Evolutionary conservation across 2,113 vertebrate species (phyloP).

Genomic region (Rafetus swinhoei): DNA sequence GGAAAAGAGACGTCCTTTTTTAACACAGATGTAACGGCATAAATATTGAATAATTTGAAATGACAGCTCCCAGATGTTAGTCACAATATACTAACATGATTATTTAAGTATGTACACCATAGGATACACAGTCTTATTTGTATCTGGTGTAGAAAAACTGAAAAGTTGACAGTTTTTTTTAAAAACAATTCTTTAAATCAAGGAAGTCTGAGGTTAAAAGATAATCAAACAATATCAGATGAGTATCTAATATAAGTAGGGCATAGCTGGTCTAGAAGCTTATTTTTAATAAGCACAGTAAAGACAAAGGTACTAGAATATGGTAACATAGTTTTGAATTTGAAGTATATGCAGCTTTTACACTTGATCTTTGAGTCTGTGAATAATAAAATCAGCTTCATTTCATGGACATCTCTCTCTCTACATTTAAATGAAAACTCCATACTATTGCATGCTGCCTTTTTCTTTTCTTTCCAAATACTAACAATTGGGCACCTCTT

Average conservation of each 20-base stretch:
- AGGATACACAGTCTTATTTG: neutral
- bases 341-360: neutral
- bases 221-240: neutral
- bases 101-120: neutral
- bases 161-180: neutral
- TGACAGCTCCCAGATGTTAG: neutral
- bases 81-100: neutral
- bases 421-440: neutral
- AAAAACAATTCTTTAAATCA: neutral
- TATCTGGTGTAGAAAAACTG: neutral
- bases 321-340: neutral
- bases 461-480: neutral
- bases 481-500: neutral
- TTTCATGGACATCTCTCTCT: neutral
- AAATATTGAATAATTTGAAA: conserved; percentile 1
- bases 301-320: neutral
- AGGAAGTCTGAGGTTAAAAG: neutral
- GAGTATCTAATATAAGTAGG: conserved; percentile 13
- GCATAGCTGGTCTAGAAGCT: conserved; percentile 22
- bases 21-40: neutral
- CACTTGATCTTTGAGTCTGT: neutral
- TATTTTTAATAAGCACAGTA: conserved; percentile 25
- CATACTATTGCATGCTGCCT: neutral
- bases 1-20: neutral
- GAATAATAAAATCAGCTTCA: rapidly evolving